Percentiles rank a stretch among this genome's conserved stretches.
Evolutionary conservation across 2,797 vertebrate species (phyloP).

Genomic region (Liparis tanakae): DNA sequence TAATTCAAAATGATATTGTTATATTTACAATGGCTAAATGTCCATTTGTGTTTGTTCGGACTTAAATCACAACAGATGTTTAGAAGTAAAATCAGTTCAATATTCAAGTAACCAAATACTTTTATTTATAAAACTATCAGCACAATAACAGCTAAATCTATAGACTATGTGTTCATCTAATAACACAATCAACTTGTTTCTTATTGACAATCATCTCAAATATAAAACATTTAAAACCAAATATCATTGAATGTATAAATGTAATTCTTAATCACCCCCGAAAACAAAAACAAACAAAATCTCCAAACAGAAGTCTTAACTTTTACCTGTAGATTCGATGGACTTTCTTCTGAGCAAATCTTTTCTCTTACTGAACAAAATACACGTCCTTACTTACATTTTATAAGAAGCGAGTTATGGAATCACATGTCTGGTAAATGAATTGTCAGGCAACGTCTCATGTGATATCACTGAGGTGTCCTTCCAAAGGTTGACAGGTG

Average conservation of each 20-base stretch:
- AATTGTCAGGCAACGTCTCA: slow-evolving; percentile 41
- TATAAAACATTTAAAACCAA: neutral
- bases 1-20: neutral
- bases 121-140: neutral
- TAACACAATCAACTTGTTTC: neutral
- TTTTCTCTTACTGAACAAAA: slow-evolving; percentile 18
- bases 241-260: neutral
- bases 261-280: neutral
- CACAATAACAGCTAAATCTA: neutral
- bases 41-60: neutral
- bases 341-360: neutral
- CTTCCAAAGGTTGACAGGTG: slow-evolving; percentile 50
- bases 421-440: slow-evolving; percentile 59
- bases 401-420: slow-evolving; percentile 29
- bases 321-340: slow-evolving; percentile 46
- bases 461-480: slow-evolving; percentile 46
- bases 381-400: slow-evolving; percentile 9
- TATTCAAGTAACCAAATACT: neutral
- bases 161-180: neutral
- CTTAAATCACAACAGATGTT: neutral
- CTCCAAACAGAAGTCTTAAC: rapidly evolving
- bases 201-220: neutral
- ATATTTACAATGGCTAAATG: neutral
- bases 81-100: neutral
- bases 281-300: neutral